Conservation (phyloP, 2,888 invertebrate species). For the Eupithecia insigniata region DNA sequence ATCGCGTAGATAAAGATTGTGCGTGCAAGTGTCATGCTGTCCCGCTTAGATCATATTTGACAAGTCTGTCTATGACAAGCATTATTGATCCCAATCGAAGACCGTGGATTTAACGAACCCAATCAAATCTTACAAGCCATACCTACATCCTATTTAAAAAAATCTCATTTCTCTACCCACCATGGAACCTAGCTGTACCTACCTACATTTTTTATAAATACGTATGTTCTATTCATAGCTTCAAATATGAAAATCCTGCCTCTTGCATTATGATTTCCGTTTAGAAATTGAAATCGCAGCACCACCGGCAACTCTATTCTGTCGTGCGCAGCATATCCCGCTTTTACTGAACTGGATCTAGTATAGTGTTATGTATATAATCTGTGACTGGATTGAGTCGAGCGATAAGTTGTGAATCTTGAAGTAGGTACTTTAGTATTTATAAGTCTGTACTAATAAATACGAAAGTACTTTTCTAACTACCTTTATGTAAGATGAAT, state of each 20-base stretch:
- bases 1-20: no score
- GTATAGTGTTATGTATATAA: no score
- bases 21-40: no score
- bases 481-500: no score
- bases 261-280: conserved; percentile 28
- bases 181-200: background rate
- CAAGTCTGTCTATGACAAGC: no score
- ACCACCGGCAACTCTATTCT: conserved; percentile 19
- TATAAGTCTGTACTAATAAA: no score
- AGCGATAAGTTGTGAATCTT: background rate
- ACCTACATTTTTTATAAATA: background rate
- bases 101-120: no score
- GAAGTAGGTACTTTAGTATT: background rate
- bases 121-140: no score
- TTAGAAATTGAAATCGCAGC: conserved; percentile 31
- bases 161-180: background rate
- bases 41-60: no score
- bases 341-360: conserved; percentile 5
- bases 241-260: conserved; percentile 26
- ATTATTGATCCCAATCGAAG: no score
- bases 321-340: conserved; percentile 24
- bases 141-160: no score
- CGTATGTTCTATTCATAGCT: conserved; percentile 12
- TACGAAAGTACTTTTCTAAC: no score
- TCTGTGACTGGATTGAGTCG: background rate